Conservation (phyloP, 2,113 vertebrate genomes). For the Uropsilus gracilis region DNA sequence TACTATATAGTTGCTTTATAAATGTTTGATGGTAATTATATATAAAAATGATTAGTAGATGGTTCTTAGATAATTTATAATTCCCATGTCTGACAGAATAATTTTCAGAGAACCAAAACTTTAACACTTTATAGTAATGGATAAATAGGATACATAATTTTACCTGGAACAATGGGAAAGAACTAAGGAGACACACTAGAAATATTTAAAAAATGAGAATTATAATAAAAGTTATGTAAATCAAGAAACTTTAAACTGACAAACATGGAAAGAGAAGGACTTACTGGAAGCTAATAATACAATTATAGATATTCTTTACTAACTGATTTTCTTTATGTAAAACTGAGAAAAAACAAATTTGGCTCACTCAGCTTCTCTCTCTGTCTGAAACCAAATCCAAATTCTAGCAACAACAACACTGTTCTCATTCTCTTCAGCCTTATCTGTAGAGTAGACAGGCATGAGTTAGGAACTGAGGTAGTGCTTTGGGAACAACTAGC, state of each 20-base stretch:
- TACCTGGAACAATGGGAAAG: not conserved
- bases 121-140: not conserved
- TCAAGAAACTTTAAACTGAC: conserved; percentile 19
- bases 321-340: not conserved
- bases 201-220: conserved; percentile 23
- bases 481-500: not conserved
- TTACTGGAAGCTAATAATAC: not conserved
- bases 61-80: not conserved
- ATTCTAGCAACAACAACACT: not conserved
- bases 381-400: not conserved
- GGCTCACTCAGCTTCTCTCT: not conserved
- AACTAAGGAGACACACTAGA: not conserved
- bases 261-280: not conserved
- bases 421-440: not conserved
- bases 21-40: conserved; percentile 5
- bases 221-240: not conserved
- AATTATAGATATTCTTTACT: not conserved
- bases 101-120: conserved; percentile 13
- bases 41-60: not conserved
- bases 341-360: conserved; percentile 4
- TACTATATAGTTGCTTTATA: not conserved
- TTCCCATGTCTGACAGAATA: not conserved
- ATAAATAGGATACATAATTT: conserved; percentile 19
- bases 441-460: not conserved
- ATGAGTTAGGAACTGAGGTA: not conserved